A percentile compares a stretch with the other conserved stretches of the same genome.
Conservation (phyloP, 2,113 vertebrate genomes). For the Chlamydotis undulata region DNA sequence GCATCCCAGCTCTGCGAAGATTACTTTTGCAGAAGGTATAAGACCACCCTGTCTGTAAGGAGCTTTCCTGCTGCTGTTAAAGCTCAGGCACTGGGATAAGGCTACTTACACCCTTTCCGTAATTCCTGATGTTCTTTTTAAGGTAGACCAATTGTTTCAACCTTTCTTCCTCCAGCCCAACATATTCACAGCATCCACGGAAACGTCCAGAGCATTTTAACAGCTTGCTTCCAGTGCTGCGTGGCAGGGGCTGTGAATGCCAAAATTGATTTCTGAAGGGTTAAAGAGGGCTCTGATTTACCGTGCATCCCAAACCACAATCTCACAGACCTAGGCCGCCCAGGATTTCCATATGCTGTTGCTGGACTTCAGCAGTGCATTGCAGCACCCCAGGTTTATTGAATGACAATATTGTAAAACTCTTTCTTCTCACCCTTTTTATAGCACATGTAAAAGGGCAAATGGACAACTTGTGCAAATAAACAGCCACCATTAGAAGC, state of each 20-base stretch:
- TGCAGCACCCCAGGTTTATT: neutral
- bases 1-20: neutral
- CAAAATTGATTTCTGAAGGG: neutral
- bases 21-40: neutral
- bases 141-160: neutral
- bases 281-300: neutral
- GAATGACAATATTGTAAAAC: neutral
- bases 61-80: neutral
- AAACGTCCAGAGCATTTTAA: neutral
- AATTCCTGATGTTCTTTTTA: neutral
- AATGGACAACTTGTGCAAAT: neutral
- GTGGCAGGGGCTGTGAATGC: neutral
- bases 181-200: neutral
- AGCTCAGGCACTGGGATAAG: neutral
- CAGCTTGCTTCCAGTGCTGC: neutral
- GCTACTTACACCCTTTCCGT: neutral
- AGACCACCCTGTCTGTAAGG: neutral
- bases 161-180: neutral
- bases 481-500: neutral
- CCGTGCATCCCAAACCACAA: fast-evolving
- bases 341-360: neutral
- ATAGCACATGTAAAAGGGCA: neutral
- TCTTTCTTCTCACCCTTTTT: neutral
- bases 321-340: neutral
- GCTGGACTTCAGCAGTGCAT: neutral